Evolutionary conservation across 1,140 invertebrate genomes (phyloP).

Genomic region (Notospermus geniculatus): DNA sequence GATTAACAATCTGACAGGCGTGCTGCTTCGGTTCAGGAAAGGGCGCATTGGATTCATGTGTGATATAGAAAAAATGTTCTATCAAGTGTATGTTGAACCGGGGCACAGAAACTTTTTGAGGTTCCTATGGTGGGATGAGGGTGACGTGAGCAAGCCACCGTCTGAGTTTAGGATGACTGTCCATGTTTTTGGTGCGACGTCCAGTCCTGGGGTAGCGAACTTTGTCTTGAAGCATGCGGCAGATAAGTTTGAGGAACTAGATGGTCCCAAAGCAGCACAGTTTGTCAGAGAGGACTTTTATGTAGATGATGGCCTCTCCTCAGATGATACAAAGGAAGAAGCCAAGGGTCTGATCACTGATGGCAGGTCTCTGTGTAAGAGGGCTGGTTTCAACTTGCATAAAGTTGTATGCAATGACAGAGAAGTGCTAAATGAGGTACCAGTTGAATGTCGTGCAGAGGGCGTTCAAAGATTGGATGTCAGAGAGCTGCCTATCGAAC

Average conservation of each 20-base stretch:
- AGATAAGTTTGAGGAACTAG: constrained; percentile 3
- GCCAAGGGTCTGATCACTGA: not conserved
- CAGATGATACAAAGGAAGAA: not conserved
- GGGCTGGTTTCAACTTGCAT: constrained; percentile 4
- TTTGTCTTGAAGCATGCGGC: constrained; percentile 19
- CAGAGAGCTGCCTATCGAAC: constrained; percentile 13
- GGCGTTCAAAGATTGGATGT: constrained; percentile 8
- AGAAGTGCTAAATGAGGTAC: not conserved
- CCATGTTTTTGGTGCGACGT: constrained; percentile 28
- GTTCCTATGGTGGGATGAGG: constrained; percentile 17
- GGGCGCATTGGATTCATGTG: constrained; percentile 15
- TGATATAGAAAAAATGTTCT: constrained; percentile 29
- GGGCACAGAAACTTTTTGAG: constrained; percentile 17
- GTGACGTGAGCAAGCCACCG: constrained; percentile 8
- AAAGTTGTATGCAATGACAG: constrained; percentile 15
- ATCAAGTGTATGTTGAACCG: constrained; percentile 21
- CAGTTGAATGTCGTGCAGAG: not conserved
- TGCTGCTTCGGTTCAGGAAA: constrained; percentile 10
- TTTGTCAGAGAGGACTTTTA: constrained; percentile 28
- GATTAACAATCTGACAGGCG: constrained; percentile 10
- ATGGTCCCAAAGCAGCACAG: constrained; percentile 3
- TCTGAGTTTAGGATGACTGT: constrained; percentile 28
- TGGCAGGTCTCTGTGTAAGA: not conserved
- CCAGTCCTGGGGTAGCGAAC: constrained; percentile 23
- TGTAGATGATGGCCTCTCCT: constrained; percentile 17